phyloP scores from a whole-genome alignment of 2,888 invertebrate species.

The Busseola fusca region DNA sequence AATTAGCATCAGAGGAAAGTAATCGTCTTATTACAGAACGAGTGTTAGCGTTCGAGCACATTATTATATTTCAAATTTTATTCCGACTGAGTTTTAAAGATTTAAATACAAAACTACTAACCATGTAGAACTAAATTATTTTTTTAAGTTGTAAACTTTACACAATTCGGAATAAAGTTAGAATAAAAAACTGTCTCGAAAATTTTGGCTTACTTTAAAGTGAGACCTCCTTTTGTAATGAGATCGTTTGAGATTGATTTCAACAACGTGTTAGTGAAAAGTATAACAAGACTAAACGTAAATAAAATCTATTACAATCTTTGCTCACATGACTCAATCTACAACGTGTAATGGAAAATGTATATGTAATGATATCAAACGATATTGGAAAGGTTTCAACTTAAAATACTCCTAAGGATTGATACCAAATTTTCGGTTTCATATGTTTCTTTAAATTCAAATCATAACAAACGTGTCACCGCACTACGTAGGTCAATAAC shows the following conservation, averaged over 20 bases:
- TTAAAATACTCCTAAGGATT: too few species aligned
- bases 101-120: not conserved
- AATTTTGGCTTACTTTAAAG: not conserved
- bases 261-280: slow-evolving; percentile 10
- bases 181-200: not conserved
- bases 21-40: not conserved
- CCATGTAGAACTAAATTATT: not conserved
- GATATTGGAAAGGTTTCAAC: too few species aligned
- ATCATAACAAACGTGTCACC: too few species aligned
- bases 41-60: not conserved
- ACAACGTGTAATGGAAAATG: too few species aligned
- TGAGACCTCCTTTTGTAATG: not conserved
- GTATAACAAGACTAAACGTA: slow-evolving; percentile 20
- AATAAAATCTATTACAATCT: slow-evolving; percentile 8
- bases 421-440: too few species aligned
- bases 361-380: too few species aligned
- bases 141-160: not conserved
- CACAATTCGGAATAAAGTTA: not conserved
- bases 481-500: too few species aligned
- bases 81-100: not conserved
- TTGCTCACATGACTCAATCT: slow-evolving; percentile 27
- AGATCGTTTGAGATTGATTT: not conserved
- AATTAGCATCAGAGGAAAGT: not conserved
- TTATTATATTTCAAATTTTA: not conserved
- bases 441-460: too few species aligned